phyloP scores from a whole-genome alignment of 2,888 invertebrate species.

The Drosophila algonquin region DNA sequence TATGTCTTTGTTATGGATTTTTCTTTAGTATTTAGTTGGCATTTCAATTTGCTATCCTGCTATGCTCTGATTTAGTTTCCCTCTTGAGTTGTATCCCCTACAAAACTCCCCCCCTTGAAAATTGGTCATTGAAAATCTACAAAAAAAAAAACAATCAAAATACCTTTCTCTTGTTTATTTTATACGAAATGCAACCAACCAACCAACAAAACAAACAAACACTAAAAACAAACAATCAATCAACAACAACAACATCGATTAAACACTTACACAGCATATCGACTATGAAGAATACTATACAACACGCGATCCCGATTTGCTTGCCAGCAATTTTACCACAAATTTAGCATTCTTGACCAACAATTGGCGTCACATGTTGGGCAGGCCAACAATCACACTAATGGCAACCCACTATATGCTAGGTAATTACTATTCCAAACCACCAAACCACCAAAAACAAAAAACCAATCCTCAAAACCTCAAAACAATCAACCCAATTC shows the following conservation, averaged over 20 bases:
- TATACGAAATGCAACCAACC: slow-evolving; percentile 22
- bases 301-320: slow-evolving; percentile 96
- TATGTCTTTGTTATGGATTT: slow-evolving; percentile 4
- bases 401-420: slow-evolving; percentile 92
- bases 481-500: slow-evolving; percentile 16
- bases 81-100: background rate
- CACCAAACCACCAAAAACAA: background rate
- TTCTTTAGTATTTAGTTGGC: slow-evolving; percentile 27
- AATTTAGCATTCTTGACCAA: slow-evolving; percentile 97
- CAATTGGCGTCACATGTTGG: slow-evolving; percentile 98
- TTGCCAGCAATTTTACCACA: slow-evolving; percentile 96
- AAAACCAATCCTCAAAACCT: slow-evolving; percentile 5
- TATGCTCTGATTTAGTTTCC: slow-evolving; percentile 28
- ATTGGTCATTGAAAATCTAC: slow-evolving; percentile 32
- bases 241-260: slow-evolving; percentile 17
- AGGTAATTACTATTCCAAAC: slow-evolving; percentile 87
- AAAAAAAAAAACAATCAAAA: slow-evolving; percentile 19
- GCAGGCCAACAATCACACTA: slow-evolving; percentile 96
- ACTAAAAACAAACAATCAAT: slow-evolving; percentile 9
- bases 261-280: slow-evolving; percentile 87
- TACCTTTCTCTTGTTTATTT: slow-evolving; percentile 29
- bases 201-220: slow-evolving; percentile 24
- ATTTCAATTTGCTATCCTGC: slow-evolving; percentile 21
- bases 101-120: background rate
- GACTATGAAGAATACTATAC: slow-evolving; percentile 98